Conservation (phyloP, 2,113 vertebrate species). For the Mesitornis unicolor region DNA sequence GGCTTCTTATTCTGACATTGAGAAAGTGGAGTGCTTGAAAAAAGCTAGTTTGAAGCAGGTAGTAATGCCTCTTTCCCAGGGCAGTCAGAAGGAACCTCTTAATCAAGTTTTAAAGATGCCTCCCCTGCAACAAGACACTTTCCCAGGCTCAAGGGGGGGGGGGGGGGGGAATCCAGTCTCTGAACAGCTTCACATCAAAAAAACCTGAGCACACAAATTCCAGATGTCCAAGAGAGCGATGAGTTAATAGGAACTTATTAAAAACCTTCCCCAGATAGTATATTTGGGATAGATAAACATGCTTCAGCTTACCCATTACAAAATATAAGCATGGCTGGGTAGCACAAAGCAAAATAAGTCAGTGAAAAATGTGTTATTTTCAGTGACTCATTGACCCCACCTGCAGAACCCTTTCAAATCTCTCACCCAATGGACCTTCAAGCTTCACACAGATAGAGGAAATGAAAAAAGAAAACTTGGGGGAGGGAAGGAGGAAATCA, state of each 20-base stretch:
- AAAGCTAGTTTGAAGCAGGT: not conserved
- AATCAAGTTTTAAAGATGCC: not conserved
- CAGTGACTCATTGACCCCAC: not conserved
- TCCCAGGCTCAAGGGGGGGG: not conserved
- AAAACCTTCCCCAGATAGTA: not conserved
- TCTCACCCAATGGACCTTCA: not conserved
- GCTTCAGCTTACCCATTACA: not conserved
- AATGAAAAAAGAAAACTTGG: constrained; percentile 23
- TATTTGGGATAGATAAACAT: not conserved
- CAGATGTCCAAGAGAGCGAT: not conserved
- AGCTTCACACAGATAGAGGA: not conserved
- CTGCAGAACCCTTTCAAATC: not conserved
- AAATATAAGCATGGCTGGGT: not conserved
- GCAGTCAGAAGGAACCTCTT: not conserved
- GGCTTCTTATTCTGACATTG: not conserved
- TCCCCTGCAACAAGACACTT: not conserved
- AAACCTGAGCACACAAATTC: not conserved
- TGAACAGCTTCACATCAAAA: not conserved
- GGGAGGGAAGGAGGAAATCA: constrained; percentile 13
- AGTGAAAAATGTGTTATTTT: not conserved
- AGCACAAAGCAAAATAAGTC: not conserved
- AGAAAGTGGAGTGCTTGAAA: not conserved
- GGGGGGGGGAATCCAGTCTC: not conserved
- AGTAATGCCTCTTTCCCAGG: not conserved
- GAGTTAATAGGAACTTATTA: constrained; percentile 1